A percentile compares a stretch with the other conserved stretches of the same genome.
phyloP scores from a whole-genome alignment of 2,113 vertebrate genomes.

The Callospermophilus lateralis region DNA sequence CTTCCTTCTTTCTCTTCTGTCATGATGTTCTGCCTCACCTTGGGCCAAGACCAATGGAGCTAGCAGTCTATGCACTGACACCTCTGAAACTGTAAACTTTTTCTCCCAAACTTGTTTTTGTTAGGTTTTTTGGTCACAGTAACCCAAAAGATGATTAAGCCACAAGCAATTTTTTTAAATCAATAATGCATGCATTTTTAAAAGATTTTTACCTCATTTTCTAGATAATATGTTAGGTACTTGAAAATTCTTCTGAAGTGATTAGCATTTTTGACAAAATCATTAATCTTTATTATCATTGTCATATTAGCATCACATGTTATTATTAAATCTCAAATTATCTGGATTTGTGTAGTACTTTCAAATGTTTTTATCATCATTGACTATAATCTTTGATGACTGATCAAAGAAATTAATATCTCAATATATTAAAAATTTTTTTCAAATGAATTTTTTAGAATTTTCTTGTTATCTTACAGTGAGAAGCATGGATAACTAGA shows the following conservation, averaged over 20 bases:
- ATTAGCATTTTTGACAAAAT: not conserved
- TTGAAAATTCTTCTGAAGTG: not conserved
- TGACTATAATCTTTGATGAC: not conserved
- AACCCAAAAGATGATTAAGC: too few relatives aligned
- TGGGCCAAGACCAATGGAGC: too few relatives aligned
- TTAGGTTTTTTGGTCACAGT: too few relatives aligned
- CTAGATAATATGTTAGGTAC: not conserved
- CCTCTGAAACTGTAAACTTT: too few relatives aligned
- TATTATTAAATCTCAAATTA: not conserved
- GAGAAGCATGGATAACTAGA: constrained; percentile 7
- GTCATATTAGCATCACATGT: not conserved
- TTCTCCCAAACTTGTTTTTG: too few relatives aligned
- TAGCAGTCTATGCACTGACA: too few relatives aligned
- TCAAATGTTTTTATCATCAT: not conserved
- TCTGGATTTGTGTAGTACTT: not conserved
- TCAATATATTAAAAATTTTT: not conserved
- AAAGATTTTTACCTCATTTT: not conserved
- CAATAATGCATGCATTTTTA: not conserved
- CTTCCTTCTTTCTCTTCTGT: too few relatives aligned
- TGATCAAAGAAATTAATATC: not conserved
- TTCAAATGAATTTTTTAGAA: not conserved
- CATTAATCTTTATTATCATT: not conserved
- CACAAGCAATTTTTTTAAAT: not conserved
- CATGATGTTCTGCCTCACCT: too few relatives aligned
- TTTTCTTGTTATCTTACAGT: constrained; percentile 14